These are phyloP conservation scores for Notoglanidium macrostoma DNA, from an alignment of 2,797 vertebrate species.

Conservation along the genomic window DNA sequence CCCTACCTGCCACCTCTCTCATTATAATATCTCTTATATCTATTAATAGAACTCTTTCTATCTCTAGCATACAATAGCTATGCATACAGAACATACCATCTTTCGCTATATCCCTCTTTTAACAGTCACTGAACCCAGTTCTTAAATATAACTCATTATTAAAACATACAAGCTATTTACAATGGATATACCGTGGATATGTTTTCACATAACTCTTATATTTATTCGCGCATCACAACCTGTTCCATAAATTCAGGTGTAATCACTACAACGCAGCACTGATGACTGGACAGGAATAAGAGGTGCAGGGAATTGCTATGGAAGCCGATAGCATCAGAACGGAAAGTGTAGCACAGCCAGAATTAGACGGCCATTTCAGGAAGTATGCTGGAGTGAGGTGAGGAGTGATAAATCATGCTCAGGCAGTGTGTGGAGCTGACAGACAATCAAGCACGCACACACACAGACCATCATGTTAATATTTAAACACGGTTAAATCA, in stretches of 20 bases:
- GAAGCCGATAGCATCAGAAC: conserved; percentile 23
- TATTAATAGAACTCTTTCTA: background rate
- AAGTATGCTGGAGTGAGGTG: conserved; percentile 12
- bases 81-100: background rate
- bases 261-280: background rate
- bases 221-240: background rate
- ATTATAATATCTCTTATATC: background rate
- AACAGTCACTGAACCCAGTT: background rate
- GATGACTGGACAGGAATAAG: conserved; percentile 20
- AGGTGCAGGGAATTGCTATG: background rate
- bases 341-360: conserved; percentile 21
- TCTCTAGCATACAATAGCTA: background rate
- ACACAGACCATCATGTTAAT: background rate
- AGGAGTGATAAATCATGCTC: conserved; percentile 42
- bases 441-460: conserved; percentile 4
- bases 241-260: background rate
- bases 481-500: conserved; percentile 24
- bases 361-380: conserved; percentile 41
- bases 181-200: background rate
- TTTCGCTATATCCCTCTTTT: background rate
- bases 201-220: background rate
- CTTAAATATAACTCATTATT: background rate
- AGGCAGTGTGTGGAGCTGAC: conserved; percentile 32
- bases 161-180: background rate
- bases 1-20: conserved; percentile 10